phyloP scores from a whole-genome alignment of 1,140 invertebrate species.

The silkworm (Bombyx mori) region ASM3026992v2 NC_085114.1:3277501-3278000 shows the following conservation, averaged over 20 bases:
- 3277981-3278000: too few relatives aligned
- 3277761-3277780: conserved; percentile 89
- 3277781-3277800: conserved; percentile 89
- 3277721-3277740: conserved; percentile 81
- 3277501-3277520: conserved; percentile 98
- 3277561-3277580: conserved; percentile 97
- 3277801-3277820: conserved; percentile 71
- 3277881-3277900: too few relatives aligned
- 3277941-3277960: too few relatives aligned
- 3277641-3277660: conserved; percentile 89
- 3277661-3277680: conserved; percentile 94
- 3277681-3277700: conserved; percentile 98
- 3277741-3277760: conserved; percentile 89
- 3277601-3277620: conserved; percentile 98
- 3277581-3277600: conserved; percentile 92
- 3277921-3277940: too few relatives aligned
- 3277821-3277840: too few relatives aligned
- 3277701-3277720: conserved; percentile 88
- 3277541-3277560: conserved; percentile 93
- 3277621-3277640: conserved; percentile 93
- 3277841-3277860: too few relatives aligned
- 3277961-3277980: too few relatives aligned
- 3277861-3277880: too few relatives aligned
- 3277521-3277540: conserved; percentile 91
- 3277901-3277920: too few relatives aligned